phyloP scores from a whole-genome alignment of 1,140 invertebrate genomes.

The Drosophila eugracilis region DNA sequence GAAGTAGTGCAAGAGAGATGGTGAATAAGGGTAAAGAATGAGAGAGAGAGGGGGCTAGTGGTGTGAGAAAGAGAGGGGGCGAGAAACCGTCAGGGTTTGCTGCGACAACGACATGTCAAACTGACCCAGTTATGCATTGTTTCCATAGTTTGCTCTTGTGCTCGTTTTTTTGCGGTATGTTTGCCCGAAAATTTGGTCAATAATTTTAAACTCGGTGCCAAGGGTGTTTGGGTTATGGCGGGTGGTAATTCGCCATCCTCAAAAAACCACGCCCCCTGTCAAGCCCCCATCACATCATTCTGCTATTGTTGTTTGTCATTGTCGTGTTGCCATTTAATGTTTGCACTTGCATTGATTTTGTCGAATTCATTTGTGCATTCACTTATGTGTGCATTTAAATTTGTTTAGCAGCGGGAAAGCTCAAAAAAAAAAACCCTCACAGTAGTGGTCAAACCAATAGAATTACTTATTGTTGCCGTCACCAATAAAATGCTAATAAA shows the following conservation, averaged over 20 bases:
- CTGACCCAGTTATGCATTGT: slow-evolving; percentile 75
- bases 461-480: neutral
- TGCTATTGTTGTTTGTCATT: slow-evolving; percentile 51
- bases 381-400: slow-evolving; percentile 57
- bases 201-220: slow-evolving; percentile 61
- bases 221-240: neutral
- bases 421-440: slow-evolving; percentile 1
- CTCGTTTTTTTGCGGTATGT: slow-evolving; percentile 73
- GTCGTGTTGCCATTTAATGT: slow-evolving; percentile 58
- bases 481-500: slow-evolving; percentile 1
- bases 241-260: neutral
- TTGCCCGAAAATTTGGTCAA: slow-evolving; percentile 80
- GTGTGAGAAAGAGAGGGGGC: neutral
- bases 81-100: slow-evolving; percentile 56
- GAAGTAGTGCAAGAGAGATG: slow-evolving; percentile 1
- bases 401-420: slow-evolving; percentile 40
- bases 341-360: slow-evolving; percentile 77
- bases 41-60: neutral
- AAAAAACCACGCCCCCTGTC: neutral
- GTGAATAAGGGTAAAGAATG: neutral
- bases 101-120: slow-evolving; percentile 81
- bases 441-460: slow-evolving; percentile 11
- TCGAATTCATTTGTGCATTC: slow-evolving; percentile 53
- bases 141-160: slow-evolving; percentile 72
- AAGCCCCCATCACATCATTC: slow-evolving; percentile 48